These are phyloP conservation scores for Hetaerina titia DNA, from an alignment of 2,888 invertebrate genomes.

Conservation along the genomic window DNA sequence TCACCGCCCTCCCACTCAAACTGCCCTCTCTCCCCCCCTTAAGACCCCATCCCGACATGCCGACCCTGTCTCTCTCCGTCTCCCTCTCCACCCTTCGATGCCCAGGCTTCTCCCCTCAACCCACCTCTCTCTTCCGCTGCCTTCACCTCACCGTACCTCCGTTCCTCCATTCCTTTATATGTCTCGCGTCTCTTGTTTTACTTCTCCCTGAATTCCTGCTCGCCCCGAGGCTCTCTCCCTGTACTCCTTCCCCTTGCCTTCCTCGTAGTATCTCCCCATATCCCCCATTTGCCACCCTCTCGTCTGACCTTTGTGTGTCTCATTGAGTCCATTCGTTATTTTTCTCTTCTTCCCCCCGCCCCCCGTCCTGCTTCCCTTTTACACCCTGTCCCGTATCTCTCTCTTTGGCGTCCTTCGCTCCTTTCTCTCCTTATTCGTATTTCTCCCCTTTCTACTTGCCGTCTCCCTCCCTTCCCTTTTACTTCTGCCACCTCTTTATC, in stretches of 20 bases:
- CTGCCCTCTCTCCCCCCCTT: background rate
- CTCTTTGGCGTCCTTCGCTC: background rate
- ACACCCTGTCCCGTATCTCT: background rate
- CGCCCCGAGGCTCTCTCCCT: slow-evolving; percentile 11
- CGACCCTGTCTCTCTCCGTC: slow-evolving; percentile 23
- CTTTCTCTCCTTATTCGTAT: background rate
- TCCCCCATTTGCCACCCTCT: background rate
- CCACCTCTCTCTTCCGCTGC: background rate
- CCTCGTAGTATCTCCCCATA: slow-evolving; percentile 21
- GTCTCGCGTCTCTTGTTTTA: slow-evolving; percentile 62
- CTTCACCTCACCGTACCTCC: slow-evolving; percentile 5
- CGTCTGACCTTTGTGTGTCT: slow-evolving; percentile 40
- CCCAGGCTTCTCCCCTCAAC: slow-evolving; percentile 25
- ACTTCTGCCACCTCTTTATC: background rate
- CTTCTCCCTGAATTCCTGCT: slow-evolving; percentile 62
- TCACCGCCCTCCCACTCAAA: background rate
- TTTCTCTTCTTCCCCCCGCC: slow-evolving; percentile 28
- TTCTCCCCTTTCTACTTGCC: background rate
- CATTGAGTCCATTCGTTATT: slow-evolving; percentile 40
- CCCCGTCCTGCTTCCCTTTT: background rate
- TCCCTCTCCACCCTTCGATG: background rate
- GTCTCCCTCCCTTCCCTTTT: background rate
- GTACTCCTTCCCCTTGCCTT: background rate
- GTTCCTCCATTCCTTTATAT: slow-evolving; percentile 53
- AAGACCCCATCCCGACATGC: slow-evolving; percentile 19